Conservation (phyloP, 2,113 vertebrate genomes). For the Regulus satrapa region DNA sequence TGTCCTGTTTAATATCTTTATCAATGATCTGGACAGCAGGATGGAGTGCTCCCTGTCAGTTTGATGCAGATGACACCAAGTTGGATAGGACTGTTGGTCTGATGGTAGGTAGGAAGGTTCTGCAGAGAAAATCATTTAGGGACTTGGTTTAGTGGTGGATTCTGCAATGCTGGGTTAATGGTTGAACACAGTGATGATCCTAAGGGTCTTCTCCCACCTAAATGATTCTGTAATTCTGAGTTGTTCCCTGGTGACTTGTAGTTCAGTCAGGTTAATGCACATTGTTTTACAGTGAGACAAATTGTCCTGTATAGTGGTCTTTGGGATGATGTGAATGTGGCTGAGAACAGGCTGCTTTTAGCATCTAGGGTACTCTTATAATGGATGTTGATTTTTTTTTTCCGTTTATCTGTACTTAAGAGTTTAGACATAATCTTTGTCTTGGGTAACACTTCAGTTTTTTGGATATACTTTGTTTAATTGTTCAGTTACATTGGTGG, state of each 20-base stretch:
- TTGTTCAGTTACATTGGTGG: neutral
- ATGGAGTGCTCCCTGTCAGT: neutral
- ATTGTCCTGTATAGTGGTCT: neutral
- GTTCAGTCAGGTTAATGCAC: neutral
- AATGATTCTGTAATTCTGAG: neutral
- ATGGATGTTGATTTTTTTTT: neutral
- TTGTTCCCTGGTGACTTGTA: neutral
- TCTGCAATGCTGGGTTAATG: neutral
- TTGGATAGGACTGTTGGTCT: neutral
- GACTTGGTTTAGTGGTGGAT: neutral
- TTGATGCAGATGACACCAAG: neutral
- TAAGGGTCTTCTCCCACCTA: neutral
- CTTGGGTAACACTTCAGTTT: neutral
- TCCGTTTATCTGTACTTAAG: neutral
- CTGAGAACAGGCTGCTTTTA: neutral
- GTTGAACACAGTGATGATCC: neutral
- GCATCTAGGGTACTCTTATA: neutral
- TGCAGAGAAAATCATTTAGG: neutral
- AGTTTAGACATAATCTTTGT: neutral
- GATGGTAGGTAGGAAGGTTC: neutral
- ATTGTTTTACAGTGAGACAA: neutral
- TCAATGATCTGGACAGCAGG: neutral
- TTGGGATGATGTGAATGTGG: neutral
- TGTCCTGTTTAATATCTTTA: neutral
- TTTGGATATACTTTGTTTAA: neutral